Conservation (phyloP, 2,888 invertebrate genomes). For the Urechis unicinctus region DNA sequence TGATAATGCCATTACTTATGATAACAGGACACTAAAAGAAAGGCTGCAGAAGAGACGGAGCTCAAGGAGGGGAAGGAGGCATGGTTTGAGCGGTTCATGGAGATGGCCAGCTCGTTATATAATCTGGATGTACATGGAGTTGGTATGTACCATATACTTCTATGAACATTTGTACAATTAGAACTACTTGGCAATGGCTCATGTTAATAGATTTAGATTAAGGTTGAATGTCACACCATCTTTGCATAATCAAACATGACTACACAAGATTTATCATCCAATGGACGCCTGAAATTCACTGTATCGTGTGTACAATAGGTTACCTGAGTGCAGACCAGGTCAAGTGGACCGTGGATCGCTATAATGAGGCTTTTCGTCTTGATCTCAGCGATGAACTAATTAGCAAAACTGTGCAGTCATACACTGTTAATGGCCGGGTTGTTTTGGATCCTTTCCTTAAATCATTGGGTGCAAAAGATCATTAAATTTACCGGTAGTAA, state of each 20-base stretch:
- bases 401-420: background rate
- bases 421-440: background rate
- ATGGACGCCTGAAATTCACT: too few species aligned
- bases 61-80: constrained; percentile 13
- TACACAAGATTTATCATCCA: too few species aligned
- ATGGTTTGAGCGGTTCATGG: constrained; percentile 43
- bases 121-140: constrained; percentile 29
- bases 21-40: constrained; percentile 1
- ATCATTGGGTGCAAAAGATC: background rate
- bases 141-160: constrained; percentile 24
- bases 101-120: constrained; percentile 39
- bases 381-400: background rate
- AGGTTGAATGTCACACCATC: too few species aligned
- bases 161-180: background rate
- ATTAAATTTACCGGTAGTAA: background rate
- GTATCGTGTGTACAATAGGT: background rate
- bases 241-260: too few species aligned
- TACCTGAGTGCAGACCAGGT: background rate
- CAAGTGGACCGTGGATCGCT: background rate
- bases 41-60: background rate
- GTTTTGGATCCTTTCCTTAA: background rate
- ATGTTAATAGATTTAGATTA: too few species aligned
- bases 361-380: background rate
- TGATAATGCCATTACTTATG: too few species aligned
- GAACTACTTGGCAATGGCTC: too few species aligned